These are phyloP conservation scores for Actias luna DNA, from an alignment of 2,888 invertebrate species.

Conservation along the genomic window DNA sequence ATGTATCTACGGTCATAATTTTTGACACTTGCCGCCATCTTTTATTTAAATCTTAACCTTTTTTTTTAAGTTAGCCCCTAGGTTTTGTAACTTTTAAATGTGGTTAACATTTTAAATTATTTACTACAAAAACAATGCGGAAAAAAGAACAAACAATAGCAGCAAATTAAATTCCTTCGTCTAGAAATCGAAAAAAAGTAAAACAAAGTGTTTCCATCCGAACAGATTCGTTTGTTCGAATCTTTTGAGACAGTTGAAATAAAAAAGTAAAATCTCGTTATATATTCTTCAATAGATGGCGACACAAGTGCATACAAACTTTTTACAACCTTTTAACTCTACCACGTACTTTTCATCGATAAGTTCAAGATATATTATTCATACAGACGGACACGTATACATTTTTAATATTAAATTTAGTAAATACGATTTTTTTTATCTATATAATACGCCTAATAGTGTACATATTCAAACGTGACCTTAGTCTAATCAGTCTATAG, in stretches of 20 bases:
- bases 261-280: background rate
- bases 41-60: background rate
- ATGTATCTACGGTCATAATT: background rate
- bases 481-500: conserved; percentile 82
- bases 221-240: too few species aligned
- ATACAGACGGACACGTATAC: conserved; percentile 13
- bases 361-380: conserved; percentile 20
- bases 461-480: conserved; percentile 75
- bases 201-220: too few species aligned
- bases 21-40: conserved; percentile 11
- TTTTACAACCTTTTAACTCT: background rate
- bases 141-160: too few species aligned
- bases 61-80: too few species aligned
- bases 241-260: too few species aligned
- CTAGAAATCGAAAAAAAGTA: too few species aligned
- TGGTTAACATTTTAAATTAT: background rate
- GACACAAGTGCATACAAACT: background rate
- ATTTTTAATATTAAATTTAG: conserved; percentile 45
- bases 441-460: conserved; percentile 80
- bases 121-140: too few species aligned
- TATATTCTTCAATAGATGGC: background rate
- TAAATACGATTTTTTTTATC: conserved; percentile 76
- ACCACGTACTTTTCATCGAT: conserved; percentile 33
- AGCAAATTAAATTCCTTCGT: too few species aligned
- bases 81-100: background rate